Base-by-base conservation (phyloP, 2,113 vertebrate species). In the Aegithalos caudatus region DNA sequence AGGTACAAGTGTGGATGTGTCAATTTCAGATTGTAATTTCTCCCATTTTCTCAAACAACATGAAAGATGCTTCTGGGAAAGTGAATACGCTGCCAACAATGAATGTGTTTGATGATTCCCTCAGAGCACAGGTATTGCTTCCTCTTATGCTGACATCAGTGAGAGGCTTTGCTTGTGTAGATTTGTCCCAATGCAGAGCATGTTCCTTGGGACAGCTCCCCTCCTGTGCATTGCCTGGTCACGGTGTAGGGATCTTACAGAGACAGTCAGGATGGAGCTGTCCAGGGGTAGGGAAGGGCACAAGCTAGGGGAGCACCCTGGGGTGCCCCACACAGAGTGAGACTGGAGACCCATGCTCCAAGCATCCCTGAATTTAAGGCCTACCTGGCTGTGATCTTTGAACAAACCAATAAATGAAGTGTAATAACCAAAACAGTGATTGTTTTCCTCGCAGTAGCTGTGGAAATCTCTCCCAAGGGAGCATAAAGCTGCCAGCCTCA, bases 341-440 rank as follows among this genome's bases (percentile, higher is more conserved):
- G 56, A 44, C 35, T 57, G 35, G 73, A 89, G 38, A 80, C 38
- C 71, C 20, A 7, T 82, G 54, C 56, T 94, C 74, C 0, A 0
- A 88, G 64, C 47, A 62, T 73, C 65, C 69, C 88, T 86, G 90
- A 94, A 94, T 95, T 95, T 82, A 90, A 82, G 92, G 76, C 80
- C 76, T 97, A 70, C 85, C 82, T 95, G 90, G 29, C 88, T 86
- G 76, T 95, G 82, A 86, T 97, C 85, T 94, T 96, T 96, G 88
- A 96, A 86, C 96, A 96, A 96, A 86, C 90, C 86, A 93, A 96
- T 94, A 96, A 90, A 95, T 94, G 90, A 94, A 92, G 92, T 90
- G 90, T 96, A 96, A 97, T 96, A 97, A 94, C 90, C 93, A 90
- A 95, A 96, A 78, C 53, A 25, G 94, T 94, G 95, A 96, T 96